Base-by-base conservation (phyloP, 2,113 vertebrate genomes). In the Lipophrys pholis region DNA sequence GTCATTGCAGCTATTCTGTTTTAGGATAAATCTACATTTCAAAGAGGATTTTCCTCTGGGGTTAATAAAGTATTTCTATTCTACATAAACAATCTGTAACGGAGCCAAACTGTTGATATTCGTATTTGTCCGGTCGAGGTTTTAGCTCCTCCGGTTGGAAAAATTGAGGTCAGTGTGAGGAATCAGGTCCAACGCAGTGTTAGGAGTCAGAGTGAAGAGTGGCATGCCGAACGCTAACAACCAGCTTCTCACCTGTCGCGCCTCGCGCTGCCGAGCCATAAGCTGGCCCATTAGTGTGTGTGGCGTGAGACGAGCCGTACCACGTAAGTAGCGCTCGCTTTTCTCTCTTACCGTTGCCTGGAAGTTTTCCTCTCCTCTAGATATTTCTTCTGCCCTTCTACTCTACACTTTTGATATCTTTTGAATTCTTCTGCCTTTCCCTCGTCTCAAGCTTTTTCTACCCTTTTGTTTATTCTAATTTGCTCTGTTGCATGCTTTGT, bases 201-300 rank as follows among this genome's bases (percentile, higher is more conserved):
- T 57, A 76, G 52, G 56, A 65, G 80, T 87, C 86, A 83, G 84
- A 83, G 50, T 78, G 86, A 77, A 89, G 90, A 85, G 80, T 76
- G 89, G 96, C 97, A 98, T 98, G 97, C 97, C 95, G 94, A 96
- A 95, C 76, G 95, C 97, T 99, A 98, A 97, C 96, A 93, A 78
- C 93, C 95, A 94, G 96, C 92, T 93, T 95, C 96, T 96, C 96
- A 97, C 95, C 94, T 97, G 94, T 93, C 88, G 94, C 95, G 88
- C 93, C 92, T 95, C 93, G 92, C 91, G 93, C 94, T 94, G 94
- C 95, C 95, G 93, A 96, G 92, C 92, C 95, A 90, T 93, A 95
- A 74, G 69, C 74, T 81, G 87, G 78, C 88, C 94, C 70, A 7
- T 96, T 83, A 95, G 74, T 94, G 85, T 97, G 88, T 95, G 84